Percentiles rank a stretch among this genome's conserved stretches.
phyloP scores from a whole-genome alignment of 2,797 vertebrate species.

The Poliocrania exsul region DNA sequence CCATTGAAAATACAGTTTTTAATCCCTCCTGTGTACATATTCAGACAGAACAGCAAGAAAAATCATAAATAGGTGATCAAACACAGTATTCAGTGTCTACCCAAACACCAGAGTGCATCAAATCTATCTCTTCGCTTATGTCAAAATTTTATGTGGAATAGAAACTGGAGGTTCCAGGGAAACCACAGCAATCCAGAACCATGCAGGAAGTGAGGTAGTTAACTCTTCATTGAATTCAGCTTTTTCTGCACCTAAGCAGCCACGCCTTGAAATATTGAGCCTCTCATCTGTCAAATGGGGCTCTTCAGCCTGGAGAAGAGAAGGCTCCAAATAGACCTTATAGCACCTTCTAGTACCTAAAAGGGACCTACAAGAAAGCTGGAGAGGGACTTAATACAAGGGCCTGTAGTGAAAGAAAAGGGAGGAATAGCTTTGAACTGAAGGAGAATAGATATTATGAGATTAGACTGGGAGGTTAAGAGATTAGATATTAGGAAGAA shows the following conservation, averaged over 20 bases:
- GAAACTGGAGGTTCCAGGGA: neutral
- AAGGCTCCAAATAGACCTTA: neutral
- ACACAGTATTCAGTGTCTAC: neutral
- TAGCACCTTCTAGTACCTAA: neutral
- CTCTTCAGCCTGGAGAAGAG: neutral
- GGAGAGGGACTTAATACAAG: neutral
- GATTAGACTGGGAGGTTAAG: neutral
- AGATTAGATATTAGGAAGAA: neutral
- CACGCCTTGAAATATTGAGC: neutral
- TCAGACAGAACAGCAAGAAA: neutral
- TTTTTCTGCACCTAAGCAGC: neutral
- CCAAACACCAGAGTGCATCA: neutral
- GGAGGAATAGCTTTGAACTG: neutral
- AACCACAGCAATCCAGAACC: neutral
- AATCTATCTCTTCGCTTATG: neutral
- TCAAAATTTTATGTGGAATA: neutral
- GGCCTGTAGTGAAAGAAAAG: neutral
- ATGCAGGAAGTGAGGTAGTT: neutral
- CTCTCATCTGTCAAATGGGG: neutral
- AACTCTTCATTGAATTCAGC: neutral
- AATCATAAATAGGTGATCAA: neutral
- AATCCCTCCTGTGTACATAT: neutral
- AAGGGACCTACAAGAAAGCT: neutral
- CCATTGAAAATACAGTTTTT: neutral
- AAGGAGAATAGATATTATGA: neutral